Evolutionary conservation across 2,113 vertebrate species (phyloP).

Genomic region (Nothocercus julius): DNA sequence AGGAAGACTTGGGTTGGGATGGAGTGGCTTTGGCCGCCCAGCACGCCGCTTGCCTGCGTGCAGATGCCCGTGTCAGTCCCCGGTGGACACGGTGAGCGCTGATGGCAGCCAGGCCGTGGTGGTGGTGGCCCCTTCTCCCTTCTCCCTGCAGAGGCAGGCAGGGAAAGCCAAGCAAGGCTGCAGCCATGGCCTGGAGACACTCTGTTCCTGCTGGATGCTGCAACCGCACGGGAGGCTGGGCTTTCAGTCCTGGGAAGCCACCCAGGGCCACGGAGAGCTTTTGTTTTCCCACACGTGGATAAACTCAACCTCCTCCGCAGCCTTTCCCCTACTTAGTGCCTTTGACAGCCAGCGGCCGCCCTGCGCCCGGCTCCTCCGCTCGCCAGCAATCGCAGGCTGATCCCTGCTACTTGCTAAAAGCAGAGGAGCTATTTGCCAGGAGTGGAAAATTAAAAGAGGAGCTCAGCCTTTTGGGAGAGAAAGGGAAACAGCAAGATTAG

Average conservation of each 20-base stretch:
- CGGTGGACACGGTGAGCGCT: not conserved
- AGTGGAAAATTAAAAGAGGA: not conserved
- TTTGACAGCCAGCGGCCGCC: not conserved
- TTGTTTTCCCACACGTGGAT: not conserved
- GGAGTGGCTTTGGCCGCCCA: not conserved
- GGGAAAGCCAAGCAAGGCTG: not conserved
- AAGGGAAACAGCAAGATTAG: not conserved
- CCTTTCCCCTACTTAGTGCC: not conserved
- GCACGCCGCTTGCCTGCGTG: not conserved
- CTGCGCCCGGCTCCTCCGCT: rapidly evolving
- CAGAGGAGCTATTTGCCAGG: not conserved
- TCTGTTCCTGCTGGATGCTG: not conserved
- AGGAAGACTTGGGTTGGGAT: not conserved
- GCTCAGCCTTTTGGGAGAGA: not conserved
- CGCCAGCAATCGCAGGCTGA: not conserved
- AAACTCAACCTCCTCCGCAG: rapidly evolving
- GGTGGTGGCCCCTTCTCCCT: too few relatives aligned
- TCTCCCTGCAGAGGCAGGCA: not conserved
- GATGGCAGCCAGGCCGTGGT: not conserved
- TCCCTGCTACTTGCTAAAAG: not conserved
- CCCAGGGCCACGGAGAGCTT: not conserved
- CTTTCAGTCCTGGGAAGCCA: not conserved
- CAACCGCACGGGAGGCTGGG: not conserved
- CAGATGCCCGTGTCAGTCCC: not conserved
- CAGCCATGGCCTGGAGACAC: not conserved